Evolutionary conservation across 2,113 vertebrate species (phyloP).

Genomic region (Tragelaphus imberbis): DNA sequence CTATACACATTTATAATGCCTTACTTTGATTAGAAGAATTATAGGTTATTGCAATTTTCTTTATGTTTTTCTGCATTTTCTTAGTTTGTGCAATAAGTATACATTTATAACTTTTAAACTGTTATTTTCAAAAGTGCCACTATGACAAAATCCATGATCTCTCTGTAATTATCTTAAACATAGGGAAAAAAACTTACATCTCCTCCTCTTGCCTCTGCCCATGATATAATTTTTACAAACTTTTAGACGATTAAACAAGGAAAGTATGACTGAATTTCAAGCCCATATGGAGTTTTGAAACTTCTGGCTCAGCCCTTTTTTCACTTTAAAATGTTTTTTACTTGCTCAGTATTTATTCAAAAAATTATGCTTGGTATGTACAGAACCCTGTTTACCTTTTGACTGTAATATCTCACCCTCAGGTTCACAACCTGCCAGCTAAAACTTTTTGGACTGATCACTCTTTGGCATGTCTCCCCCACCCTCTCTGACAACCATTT

Average conservation of each 20-base stretch:
- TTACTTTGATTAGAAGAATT: background rate
- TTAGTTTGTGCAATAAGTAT: background rate
- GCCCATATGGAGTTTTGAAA: background rate
- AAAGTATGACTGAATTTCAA: conserved; percentile 18
- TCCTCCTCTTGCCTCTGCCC: background rate
- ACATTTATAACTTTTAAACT: conserved; percentile 1
- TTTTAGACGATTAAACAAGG: conserved; percentile 18
- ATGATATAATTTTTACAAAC: conserved; percentile 19
- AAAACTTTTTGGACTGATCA: background rate
- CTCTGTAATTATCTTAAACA: conserved; percentile 26
- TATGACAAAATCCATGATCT: conserved; percentile 10
- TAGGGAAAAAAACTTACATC: background rate
- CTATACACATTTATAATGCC: background rate
- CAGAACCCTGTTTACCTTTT: background rate
- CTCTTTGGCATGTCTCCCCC: background rate
- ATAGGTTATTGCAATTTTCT: background rate
- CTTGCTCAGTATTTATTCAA: background rate
- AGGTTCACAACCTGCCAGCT: background rate
- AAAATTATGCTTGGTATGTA: background rate
- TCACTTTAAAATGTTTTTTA: background rate
- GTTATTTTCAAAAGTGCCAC: conserved; percentile 17
- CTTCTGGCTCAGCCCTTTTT: background rate
- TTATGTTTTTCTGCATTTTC: background rate
- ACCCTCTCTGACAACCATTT: background rate
- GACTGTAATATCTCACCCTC: background rate